Conservation (phyloP, 1,140 invertebrate genomes). For the Bathynomus jamesi region DNA sequence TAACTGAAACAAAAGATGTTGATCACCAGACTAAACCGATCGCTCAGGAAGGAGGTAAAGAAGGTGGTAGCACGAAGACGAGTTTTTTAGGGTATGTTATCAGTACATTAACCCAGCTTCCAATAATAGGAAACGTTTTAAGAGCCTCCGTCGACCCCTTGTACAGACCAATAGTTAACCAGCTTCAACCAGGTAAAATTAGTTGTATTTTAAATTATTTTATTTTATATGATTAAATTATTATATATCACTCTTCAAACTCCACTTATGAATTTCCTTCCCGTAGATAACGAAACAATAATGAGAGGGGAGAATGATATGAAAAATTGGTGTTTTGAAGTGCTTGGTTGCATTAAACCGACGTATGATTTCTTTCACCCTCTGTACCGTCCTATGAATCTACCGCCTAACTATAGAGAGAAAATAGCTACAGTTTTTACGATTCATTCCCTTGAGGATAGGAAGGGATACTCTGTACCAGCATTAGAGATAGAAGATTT, state of each 20-base stretch:
- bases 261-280: not conserved
- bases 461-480: constrained; percentile 7
- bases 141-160: constrained; percentile 25
- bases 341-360: constrained; percentile 24
- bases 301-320: not conserved
- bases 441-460: constrained; percentile 13
- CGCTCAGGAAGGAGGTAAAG: not conserved
- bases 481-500: constrained; percentile 3
- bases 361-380: constrained; percentile 26
- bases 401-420: constrained; percentile 22
- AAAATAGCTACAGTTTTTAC: constrained; percentile 15
- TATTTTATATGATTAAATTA: no score
- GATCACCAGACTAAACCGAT: not conserved
- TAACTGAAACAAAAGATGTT: not conserved
- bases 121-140: constrained; percentile 26
- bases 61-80: not conserved
- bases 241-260: no score
- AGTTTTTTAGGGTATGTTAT: not conserved
- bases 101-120: not conserved
- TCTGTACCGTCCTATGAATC: constrained; percentile 28
- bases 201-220: no score
- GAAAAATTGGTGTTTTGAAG: constrained; percentile 18
- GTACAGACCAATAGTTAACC: constrained; percentile 25
- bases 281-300: not conserved
- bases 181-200: constrained; percentile 3